Evolutionary conservation across 2,888 invertebrate genomes (phyloP).

Genomic region (Acanthopleura granulata): DNA sequence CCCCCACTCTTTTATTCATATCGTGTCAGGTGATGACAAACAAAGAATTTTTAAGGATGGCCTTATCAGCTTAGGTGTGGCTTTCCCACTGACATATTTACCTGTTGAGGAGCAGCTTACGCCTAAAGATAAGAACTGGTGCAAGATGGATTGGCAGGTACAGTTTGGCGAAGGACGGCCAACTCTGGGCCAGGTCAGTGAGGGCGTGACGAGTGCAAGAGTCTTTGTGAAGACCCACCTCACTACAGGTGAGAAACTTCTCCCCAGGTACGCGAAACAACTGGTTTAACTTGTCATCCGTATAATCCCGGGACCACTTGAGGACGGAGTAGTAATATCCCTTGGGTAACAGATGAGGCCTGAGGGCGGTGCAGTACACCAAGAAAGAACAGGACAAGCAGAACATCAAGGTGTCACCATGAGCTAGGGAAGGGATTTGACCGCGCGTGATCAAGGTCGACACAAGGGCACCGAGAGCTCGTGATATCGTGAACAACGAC

Average conservation of each 20-base stretch:
- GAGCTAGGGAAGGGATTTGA: conserved; percentile 41
- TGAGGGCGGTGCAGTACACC: conserved; percentile 44
- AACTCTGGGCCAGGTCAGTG: conserved; percentile 43
- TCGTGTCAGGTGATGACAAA: too few species aligned
- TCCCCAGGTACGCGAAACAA: conserved; percentile 44
- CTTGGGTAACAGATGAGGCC: conserved; percentile 44
- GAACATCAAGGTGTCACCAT: conserved; percentile 49
- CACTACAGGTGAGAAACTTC: conserved; percentile 47
- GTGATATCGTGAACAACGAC: conserved; percentile 50
- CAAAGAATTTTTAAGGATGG: not conserved
- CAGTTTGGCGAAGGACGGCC: conserved; percentile 52
- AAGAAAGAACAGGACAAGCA: conserved; percentile 46
- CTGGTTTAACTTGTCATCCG: conserved; percentile 37
- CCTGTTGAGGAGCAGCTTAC: conserved; percentile 43
- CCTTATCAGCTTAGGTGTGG: not conserved
- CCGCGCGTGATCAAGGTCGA: conserved; percentile 48
- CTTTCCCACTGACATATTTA: conserved; percentile 21
- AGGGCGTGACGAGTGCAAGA: conserved; percentile 46
- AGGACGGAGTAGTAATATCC: conserved; percentile 55
- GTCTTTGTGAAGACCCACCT: conserved; percentile 46
- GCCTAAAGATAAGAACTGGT: conserved; percentile 49
- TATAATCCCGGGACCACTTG: conserved; percentile 57
- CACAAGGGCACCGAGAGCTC: conserved; percentile 51
- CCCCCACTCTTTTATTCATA: too few species aligned
- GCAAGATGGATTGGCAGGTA: conserved; percentile 56